phyloP scores from a whole-genome alignment of 1,140 invertebrate genomes.

The Trichoplusia ni region DNA sequence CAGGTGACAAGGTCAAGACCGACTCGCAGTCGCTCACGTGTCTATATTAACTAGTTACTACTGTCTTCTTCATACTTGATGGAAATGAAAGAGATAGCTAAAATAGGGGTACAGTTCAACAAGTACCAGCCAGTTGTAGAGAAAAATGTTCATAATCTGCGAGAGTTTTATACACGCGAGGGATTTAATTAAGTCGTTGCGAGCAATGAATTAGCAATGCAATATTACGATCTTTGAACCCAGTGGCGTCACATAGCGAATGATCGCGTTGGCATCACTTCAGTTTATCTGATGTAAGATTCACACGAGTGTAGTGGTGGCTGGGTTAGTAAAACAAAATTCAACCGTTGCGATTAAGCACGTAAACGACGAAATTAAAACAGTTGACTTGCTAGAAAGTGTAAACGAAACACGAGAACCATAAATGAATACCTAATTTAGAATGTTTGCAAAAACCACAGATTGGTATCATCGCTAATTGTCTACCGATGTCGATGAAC shows the following conservation, averaged over 20 bases:
- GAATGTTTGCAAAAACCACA: too few relatives aligned
- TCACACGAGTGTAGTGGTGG: too few relatives aligned
- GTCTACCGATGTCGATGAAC: too few relatives aligned
- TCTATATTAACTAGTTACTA: not conserved
- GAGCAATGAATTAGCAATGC: not conserved
- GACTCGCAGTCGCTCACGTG: conserved; percentile 28
- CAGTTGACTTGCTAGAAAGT: too few relatives aligned
- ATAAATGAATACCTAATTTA: too few relatives aligned
- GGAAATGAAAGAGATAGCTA: not conserved
- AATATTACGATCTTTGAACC: not conserved
- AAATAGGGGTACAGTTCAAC: not conserved
- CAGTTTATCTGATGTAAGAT: not conserved
- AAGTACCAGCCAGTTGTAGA: not conserved
- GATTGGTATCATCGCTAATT: too few relatives aligned
- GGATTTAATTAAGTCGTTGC: not conserved
- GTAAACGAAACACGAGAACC: too few relatives aligned
- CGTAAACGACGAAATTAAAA: too few relatives aligned
- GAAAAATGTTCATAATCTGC: not conserved
- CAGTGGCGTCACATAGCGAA: not conserved
- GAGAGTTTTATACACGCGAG: not conserved
- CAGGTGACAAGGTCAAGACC: conserved; percentile 46
- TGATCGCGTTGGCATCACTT: not conserved
- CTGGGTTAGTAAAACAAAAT: too few relatives aligned
- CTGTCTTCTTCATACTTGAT: not conserved
- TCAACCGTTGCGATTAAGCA: too few relatives aligned